Conservation (phyloP, 2,797 vertebrate genomes). For the Petrocephalus sullivani region DNA sequence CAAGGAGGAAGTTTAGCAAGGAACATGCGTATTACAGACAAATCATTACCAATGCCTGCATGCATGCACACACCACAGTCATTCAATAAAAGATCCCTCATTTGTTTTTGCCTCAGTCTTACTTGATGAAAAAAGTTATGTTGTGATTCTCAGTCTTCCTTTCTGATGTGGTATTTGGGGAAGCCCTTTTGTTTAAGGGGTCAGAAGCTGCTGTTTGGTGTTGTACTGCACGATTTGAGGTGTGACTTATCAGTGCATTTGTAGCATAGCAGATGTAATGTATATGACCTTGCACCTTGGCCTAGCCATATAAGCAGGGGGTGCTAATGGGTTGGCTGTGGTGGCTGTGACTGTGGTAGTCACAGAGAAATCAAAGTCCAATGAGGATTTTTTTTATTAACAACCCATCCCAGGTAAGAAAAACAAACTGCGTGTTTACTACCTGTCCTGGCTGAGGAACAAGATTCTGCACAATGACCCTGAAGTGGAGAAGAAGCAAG, state of each 20-base stretch:
- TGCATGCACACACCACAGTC: background rate
- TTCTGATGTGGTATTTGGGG: background rate
- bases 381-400: background rate
- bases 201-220: background rate
- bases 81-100: background rate
- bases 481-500: conserved; percentile 97
- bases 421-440: conserved; percentile 95
- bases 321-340: background rate
- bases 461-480: conserved; percentile 97
- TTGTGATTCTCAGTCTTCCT: background rate
- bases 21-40: conserved; percentile 25
- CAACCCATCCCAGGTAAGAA: conserved; percentile 76
- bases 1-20: conserved; percentile 57
- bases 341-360: background rate
- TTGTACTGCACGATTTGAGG: background rate
- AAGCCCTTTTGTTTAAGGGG: background rate
- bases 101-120: background rate
- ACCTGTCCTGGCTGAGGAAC: conserved; percentile 96
- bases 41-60: conserved; percentile 19
- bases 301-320: background rate
- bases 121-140: background rate
- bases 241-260: background rate
- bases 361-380: background rate
- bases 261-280: background rate
- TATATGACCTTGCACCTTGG: background rate